Base-by-base conservation (phyloP, 2,888 invertebrate genomes). In the Ophion ventricosus region DNA sequence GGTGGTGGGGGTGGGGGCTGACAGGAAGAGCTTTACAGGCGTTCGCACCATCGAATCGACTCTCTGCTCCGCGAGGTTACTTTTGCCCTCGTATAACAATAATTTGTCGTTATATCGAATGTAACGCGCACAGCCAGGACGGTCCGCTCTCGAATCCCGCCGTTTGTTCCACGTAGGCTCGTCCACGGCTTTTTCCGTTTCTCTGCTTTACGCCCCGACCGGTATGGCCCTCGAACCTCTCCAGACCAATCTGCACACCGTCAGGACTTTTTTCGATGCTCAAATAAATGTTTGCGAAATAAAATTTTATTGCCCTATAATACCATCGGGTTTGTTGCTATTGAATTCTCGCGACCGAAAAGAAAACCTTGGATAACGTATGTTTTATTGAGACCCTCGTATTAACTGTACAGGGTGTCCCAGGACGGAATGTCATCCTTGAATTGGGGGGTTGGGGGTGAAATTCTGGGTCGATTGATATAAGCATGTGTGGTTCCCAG, bases 251-350 rank as follows among this genome's bases (percentile, higher is more conserved):
- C 57, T 56, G 79, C 72, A 80, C 69, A 77, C 74, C 64, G 63
- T 63, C 59, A 26, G 40, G 23, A 25, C 43, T 66, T 76, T 87
- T 89, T 87, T 87, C 88, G 83, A 83, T 81, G 88, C 86, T 85
- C 88, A 90, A 90, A 92, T 92, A 92, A 92, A 93, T 92, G 92
- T 91, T 90, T 89, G 89, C 84, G 88, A 91, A 92, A 93, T 93
- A 93, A 93, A 93, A 93, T 93, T 93, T 93, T 92, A 93, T 90
- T 91, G 90, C 90, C 91, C 90, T 91, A 91, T 92, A 93, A 92
- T 92, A 91, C 90, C 89, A 85, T 87, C 87, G 90, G 89, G 91
- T 92, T 92, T 91, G 92, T 91, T 90, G 90, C 92, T 92, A 93
- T 93, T 93, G 92, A 93, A 93, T 93, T 92, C 88, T 87, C 85